These are phyloP conservation scores for Trissoscelio sp. DNA, from an alignment of 2,888 invertebrate species.

Conservation along the genomic window DNA sequence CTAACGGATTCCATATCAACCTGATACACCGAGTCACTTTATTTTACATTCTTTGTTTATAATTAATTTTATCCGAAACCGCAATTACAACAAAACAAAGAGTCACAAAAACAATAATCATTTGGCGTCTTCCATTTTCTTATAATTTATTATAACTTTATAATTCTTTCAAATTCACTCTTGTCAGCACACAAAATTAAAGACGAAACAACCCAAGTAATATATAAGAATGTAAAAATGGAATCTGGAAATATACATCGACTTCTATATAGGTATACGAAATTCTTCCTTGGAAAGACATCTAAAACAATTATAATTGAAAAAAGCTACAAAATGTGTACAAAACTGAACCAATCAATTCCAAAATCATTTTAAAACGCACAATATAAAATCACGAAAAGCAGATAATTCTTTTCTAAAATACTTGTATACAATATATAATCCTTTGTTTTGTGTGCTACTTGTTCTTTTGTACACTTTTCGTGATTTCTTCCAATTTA, in stretches of 20 bases:
- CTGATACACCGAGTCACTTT: slow-evolving; percentile 53
- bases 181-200: slow-evolving; percentile 1
- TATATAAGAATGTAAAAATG: slow-evolving; percentile 39
- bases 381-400: background rate
- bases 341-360: background rate
- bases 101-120: background rate
- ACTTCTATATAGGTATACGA: background rate
- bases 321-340: slow-evolving; percentile 46
- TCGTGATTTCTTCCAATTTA: slow-evolving; percentile 18
- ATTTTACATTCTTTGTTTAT: slow-evolving; percentile 53
- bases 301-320: slow-evolving; percentile 36
- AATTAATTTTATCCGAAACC: slow-evolving; percentile 20
- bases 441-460: background rate
- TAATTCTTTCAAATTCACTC: background rate
- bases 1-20: slow-evolving; percentile 49
- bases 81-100: slow-evolving; percentile 31
- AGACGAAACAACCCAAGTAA: slow-evolving; percentile 26
- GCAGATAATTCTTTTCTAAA: slow-evolving; percentile 13
- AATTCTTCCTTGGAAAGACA: slow-evolving; percentile 37
- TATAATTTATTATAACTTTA: background rate
- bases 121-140: too few species aligned
- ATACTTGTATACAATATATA: slow-evolving; percentile 41
- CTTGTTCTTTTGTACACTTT: slow-evolving; percentile 34
- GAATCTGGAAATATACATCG: slow-evolving; percentile 31
- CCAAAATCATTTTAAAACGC: background rate